Evolutionary conservation across 1,140 invertebrate genomes (phyloP).

Genomic region (Orussus abietinus): DNA sequence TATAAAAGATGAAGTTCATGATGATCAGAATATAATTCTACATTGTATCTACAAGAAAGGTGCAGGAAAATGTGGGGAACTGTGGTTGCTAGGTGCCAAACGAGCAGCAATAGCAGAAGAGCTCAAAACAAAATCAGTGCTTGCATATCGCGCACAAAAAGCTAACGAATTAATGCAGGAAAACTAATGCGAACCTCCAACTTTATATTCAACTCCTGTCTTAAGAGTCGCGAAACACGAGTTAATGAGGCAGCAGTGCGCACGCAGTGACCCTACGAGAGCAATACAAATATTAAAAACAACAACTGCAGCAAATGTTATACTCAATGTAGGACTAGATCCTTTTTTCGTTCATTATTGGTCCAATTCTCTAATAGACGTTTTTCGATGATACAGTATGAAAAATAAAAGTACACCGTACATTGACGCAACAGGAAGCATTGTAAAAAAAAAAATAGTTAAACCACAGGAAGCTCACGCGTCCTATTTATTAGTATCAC

Average conservation of each 20-base stretch:
- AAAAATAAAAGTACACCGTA: conserved; percentile 3
- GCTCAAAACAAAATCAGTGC: not conserved
- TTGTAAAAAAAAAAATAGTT: too few relatives aligned
- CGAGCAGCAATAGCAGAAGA: not conserved
- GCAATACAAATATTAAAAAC: conserved; percentile 6
- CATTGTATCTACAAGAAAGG: too few relatives aligned
- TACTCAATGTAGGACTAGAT: conserved; percentile 4
- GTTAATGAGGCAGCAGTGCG: not conserved
- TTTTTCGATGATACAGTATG: not conserved
- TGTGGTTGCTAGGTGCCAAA: conserved; percentile 3
- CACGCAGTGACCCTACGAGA: conserved; percentile 4
- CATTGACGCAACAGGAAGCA: too few relatives aligned
- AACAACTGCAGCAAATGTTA: not conserved
- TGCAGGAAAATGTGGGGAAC: not conserved
- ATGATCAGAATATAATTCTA: too few relatives aligned
- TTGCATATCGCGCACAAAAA: conserved; percentile 3
- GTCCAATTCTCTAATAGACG: not conserved
- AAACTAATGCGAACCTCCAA: conserved; percentile 7
- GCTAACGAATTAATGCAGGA: conserved; percentile 5
- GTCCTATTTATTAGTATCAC: too few relatives aligned
- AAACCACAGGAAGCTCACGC: too few relatives aligned
- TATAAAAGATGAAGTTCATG: too few relatives aligned
- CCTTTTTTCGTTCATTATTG: conserved; percentile 3
- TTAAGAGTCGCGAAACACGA: not conserved
- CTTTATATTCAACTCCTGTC: not conserved